Conservation (phyloP, 2,113 vertebrate genomes). For the Hassar affinis region DNA sequence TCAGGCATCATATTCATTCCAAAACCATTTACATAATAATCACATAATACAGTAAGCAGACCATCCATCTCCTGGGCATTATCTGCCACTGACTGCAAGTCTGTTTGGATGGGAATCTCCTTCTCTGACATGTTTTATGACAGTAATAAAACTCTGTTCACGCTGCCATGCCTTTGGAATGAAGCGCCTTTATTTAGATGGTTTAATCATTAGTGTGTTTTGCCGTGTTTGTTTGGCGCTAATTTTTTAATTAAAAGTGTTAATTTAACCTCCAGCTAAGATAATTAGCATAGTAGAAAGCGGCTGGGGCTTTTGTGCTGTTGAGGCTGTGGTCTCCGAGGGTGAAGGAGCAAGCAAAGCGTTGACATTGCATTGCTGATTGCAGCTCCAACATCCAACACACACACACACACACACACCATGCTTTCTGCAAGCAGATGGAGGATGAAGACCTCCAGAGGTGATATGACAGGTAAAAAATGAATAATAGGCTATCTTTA, state of each 20-base stretch:
- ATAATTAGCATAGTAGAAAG: slow-evolving; percentile 78
- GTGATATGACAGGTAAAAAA: slow-evolving; percentile 18
- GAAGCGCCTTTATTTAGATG: slow-evolving; percentile 68
- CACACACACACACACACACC: slow-evolving; percentile 62
- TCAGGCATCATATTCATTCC: slow-evolving; percentile 40
- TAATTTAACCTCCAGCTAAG: slow-evolving; percentile 78
- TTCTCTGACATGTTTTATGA: slow-evolving; percentile 43
- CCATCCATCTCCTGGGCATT: slow-evolving; percentile 37
- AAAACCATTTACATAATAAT: slow-evolving; percentile 53
- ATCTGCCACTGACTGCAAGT: slow-evolving; percentile 37
- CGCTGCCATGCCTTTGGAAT: slow-evolving; percentile 50
- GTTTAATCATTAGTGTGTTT: slow-evolving; percentile 83
- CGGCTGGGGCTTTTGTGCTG: slow-evolving; percentile 72
- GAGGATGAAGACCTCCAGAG: slow-evolving; percentile 17
- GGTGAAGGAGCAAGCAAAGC: slow-evolving; percentile 69
- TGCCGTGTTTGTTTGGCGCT: slow-evolving; percentile 81
- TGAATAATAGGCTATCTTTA: slow-evolving; percentile 29
- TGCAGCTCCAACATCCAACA: slow-evolving; percentile 60
- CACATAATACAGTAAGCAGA: slow-evolving; percentile 24
- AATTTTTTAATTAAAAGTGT: slow-evolving; percentile 84
- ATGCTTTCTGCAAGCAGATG: slow-evolving; percentile 28
- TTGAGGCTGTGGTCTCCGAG: slow-evolving; percentile 78
- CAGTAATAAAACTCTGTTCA: slow-evolving; percentile 45
- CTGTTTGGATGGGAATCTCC: slow-evolving; percentile 36
- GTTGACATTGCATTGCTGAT: slow-evolving; percentile 73